A percentile compares a stretch with the other conserved stretches of the same genome.
Evolutionary conservation across 1,140 invertebrate species (phyloP).

Genomic region (Stegodyphus dumicola): DNA sequence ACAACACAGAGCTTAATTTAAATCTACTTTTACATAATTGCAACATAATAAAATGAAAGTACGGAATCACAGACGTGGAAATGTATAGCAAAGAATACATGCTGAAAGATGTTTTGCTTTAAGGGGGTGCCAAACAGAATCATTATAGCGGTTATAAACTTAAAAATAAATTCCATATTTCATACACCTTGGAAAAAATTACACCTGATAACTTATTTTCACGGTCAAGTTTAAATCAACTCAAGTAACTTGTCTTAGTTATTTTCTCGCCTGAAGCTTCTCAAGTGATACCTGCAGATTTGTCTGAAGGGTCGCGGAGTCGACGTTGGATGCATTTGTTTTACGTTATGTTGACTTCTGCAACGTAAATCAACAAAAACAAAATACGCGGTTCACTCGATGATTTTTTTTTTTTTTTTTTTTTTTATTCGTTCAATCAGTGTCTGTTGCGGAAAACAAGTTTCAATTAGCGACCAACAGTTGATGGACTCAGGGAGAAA

Average conservation of each 20-base stretch:
- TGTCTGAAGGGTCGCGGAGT: conserved; percentile 13
- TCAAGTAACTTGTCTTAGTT: neutral
- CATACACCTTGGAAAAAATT: too few relatives aligned
- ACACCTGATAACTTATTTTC: too few relatives aligned
- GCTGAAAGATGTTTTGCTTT: too few relatives aligned
- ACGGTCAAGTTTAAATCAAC: too few relatives aligned
- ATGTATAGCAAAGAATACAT: too few relatives aligned
- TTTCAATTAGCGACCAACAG: conserved; percentile 55
- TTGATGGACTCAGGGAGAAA: conserved; percentile 49
- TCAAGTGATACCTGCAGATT: conserved; percentile 1
- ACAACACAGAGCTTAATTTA: neutral
- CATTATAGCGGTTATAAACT: too few relatives aligned
- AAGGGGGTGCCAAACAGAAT: too few relatives aligned
- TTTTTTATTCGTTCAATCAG: conserved; percentile 30
- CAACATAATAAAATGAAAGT: too few relatives aligned
- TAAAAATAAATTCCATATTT: too few relatives aligned
- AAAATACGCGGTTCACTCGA: neutral
- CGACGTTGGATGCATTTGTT: conserved; percentile 20
- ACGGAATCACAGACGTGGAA: too few relatives aligned
- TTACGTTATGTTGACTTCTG: conserved; percentile 1
- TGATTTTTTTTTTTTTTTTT: neutral
- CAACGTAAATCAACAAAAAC: neutral
- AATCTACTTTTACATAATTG: neutral
- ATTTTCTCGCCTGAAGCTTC: neutral
- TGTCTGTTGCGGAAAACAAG: conserved; percentile 54